phyloP scores from a whole-genome alignment of 2,113 vertebrate species.

The Marmota monax region DNA sequence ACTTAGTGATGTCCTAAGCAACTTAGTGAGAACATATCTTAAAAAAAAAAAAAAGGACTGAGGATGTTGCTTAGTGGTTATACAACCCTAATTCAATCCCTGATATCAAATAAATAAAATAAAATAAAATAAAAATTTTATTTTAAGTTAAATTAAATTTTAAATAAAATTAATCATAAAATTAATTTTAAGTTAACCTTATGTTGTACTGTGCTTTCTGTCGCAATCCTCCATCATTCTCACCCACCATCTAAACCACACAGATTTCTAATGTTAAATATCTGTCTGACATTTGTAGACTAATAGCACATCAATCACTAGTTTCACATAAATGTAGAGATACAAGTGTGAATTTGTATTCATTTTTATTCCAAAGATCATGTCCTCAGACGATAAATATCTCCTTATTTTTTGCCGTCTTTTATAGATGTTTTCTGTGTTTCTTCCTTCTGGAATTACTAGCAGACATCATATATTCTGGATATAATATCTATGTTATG shows the following conservation, averaged over 20 bases:
- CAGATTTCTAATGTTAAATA: not conserved
- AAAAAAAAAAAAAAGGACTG: too few relatives aligned
- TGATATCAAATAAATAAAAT: too few relatives aligned
- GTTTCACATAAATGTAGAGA: not conserved
- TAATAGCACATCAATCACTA: not conserved
- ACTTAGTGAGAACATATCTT: too few relatives aligned
- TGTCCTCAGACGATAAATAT: not conserved
- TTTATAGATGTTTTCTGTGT: not conserved
- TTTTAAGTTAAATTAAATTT: too few relatives aligned
- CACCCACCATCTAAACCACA: not conserved
- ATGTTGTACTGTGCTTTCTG: too few relatives aligned
- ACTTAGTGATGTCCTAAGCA: too few relatives aligned
- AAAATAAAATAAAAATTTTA: too few relatives aligned
- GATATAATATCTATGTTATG: not conserved
- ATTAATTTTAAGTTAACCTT: too few relatives aligned
- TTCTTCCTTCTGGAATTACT: not conserved
- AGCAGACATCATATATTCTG: not conserved
- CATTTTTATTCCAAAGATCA: not conserved
- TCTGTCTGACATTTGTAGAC: not conserved
- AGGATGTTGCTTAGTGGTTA: too few relatives aligned
- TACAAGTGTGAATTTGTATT: accelerated
- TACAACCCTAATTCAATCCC: too few relatives aligned
- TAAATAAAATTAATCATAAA: too few relatives aligned
- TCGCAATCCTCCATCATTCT: not conserved
- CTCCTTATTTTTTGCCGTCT: too few relatives aligned